Evolutionary conservation across 1,140 invertebrate species (phyloP).

Genomic region (Limonius californicus): DNA sequence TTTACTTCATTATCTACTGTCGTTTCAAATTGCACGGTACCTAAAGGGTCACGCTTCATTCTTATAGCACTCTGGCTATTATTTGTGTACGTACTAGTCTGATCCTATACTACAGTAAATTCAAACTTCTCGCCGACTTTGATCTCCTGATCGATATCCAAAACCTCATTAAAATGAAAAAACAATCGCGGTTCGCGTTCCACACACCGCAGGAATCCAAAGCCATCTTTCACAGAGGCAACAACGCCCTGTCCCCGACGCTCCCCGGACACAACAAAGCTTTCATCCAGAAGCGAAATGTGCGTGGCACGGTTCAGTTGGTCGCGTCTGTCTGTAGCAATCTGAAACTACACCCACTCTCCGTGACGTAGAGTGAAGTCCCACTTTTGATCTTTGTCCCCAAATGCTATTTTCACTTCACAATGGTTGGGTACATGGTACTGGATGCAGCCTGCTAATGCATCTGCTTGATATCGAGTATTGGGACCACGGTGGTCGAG

Average conservation of each 20-base stretch:
- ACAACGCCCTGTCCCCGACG: constrained; percentile 86
- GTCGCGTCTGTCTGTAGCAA: constrained; percentile 92
- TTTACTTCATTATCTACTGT: constrained; percentile 68
- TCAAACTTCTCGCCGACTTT: constrained; percentile 88
- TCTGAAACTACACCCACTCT: constrained; percentile 93
- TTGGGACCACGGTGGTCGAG: constrained; percentile 72
- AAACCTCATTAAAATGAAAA: constrained; percentile 86
- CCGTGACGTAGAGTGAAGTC: constrained; percentile 92
- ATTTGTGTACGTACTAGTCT: constrained; percentile 64
- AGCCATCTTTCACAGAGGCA: constrained; percentile 80
- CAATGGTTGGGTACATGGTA: constrained; percentile 82
- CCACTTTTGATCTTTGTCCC: constrained; percentile 91
- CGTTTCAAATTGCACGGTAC: constrained; percentile 83
- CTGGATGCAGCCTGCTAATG: constrained; percentile 79
- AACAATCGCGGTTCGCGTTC: constrained; percentile 82
- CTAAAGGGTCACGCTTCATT: constrained; percentile 78
- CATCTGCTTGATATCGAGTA: constrained; percentile 68
- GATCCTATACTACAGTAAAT: constrained; percentile 86
- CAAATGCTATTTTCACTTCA: constrained; percentile 90
- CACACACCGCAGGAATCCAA: constrained; percentile 83
- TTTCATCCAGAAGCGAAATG: constrained; percentile 86
- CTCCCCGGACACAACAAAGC: constrained; percentile 79
- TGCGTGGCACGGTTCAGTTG: constrained; percentile 90
- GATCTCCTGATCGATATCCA: constrained; percentile 69
- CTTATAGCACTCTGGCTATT: constrained; percentile 83